A percentile compares a stretch with the other conserved stretches of the same genome.
phyloP scores from a whole-genome alignment of 2,113 vertebrate genomes.

The Xiphophorus couchianus region DNA sequence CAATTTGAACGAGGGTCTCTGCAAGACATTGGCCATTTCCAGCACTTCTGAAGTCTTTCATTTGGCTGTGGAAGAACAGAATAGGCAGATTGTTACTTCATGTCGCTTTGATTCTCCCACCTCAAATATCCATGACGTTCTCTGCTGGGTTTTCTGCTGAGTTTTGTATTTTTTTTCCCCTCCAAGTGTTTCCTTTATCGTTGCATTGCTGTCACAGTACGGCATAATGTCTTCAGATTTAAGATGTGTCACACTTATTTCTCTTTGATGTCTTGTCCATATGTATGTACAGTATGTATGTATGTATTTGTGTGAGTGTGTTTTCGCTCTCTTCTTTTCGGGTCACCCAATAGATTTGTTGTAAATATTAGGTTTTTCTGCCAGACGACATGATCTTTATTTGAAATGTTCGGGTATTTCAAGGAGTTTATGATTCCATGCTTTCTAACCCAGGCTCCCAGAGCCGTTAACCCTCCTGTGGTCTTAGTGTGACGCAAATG shows the following conservation, averaged over 20 bases:
- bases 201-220: constrained; percentile 27
- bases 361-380: neutral
- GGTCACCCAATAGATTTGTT: neutral
- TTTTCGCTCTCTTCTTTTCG: neutral
- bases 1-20: constrained; percentile 5
- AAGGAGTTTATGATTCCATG: too few species aligned
- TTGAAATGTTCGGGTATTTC: too few species aligned
- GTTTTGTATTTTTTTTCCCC: neutral
- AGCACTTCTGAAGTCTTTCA: constrained; percentile 22
- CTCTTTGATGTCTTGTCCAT: constrained; percentile 5
- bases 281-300: too few species aligned
- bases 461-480: too few species aligned
- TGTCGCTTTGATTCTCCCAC: constrained; percentile 16
- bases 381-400: too few species aligned
- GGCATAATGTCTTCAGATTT: constrained; percentile 10
- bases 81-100: constrained; percentile 24
- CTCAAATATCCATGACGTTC: constrained; percentile 13
- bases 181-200: constrained; percentile 8
- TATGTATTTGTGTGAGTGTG: too few species aligned
- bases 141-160: constrained; percentile 30
- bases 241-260: neutral
- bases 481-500: too few species aligned
- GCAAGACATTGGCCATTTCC: constrained; percentile 22
- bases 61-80: neutral
- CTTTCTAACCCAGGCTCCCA: too few species aligned